phyloP scores from a whole-genome alignment of 2,888 invertebrate genomes.

The Smittia aterrima region DNA sequence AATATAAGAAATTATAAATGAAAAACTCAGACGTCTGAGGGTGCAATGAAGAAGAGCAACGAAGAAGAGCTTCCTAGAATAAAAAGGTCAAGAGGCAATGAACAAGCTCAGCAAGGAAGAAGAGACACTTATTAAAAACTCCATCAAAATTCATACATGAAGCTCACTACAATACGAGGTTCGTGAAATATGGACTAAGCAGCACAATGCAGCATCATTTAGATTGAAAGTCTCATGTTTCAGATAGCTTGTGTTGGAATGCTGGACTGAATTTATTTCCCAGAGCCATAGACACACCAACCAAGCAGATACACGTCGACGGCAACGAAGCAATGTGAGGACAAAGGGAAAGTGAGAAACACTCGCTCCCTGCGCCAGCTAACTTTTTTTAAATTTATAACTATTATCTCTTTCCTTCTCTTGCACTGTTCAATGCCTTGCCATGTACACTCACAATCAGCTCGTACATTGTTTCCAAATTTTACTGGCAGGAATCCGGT shows the following conservation, averaged over 20 bases:
- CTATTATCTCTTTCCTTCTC: conserved; percentile 16
- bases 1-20: neutral
- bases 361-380: neutral
- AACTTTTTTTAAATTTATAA: conserved; percentile 27
- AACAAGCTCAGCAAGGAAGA: neutral
- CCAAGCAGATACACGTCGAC: neutral
- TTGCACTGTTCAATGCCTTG: neutral
- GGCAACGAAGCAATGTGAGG: neutral
- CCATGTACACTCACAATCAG: neutral
- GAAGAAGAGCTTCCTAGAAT: neutral
- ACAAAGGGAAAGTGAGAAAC: neutral
- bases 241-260: conserved; percentile 16
- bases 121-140: conserved; percentile 19
- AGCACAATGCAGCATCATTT: conserved; percentile 38
- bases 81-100: conserved; percentile 15
- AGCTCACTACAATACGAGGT: neutral
- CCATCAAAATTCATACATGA: conserved; percentile 12
- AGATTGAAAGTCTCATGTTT: conserved; percentile 40
- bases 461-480: conserved; percentile 36
- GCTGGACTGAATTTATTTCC: conserved; percentile 4
- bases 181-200: conserved; percentile 3
- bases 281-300: neutral
- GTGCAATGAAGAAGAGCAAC: too few species aligned
- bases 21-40: too few species aligned
- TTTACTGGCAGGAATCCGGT: conserved; percentile 4